These are phyloP conservation scores for Ectemnius continuus DNA, from an alignment of 2,888 invertebrate genomes.

Conservation along the genomic window DNA sequence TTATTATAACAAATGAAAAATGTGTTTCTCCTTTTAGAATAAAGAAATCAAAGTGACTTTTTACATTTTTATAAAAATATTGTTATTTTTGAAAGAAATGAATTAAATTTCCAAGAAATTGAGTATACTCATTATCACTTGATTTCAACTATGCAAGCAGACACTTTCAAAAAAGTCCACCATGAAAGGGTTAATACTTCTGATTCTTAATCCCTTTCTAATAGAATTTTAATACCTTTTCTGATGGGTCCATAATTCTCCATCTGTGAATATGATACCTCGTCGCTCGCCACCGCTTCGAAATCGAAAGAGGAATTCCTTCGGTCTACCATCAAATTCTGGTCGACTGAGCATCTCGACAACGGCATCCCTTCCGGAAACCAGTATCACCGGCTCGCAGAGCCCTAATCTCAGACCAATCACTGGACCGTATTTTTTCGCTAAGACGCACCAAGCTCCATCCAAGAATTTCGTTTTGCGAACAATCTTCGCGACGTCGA, in stretches of 20 bases:
- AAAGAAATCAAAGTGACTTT: no score
- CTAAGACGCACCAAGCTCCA: constrained; percentile 81
- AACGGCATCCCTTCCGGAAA: constrained; percentile 83
- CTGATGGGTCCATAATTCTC: constrained; percentile 83
- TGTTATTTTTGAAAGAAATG: no score
- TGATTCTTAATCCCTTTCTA: no score
- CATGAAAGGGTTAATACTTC: no score
- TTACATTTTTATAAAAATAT: no score
- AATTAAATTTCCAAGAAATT: no score
- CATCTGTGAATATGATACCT: constrained; percentile 86
- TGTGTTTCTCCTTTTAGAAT: no score
- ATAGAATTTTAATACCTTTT: constrained; percentile 74
- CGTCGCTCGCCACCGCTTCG: constrained; percentile 83
- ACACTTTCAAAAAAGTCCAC: no score
- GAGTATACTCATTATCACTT: no score
- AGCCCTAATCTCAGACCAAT: constrained; percentile 83
- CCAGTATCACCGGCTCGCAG: constrained; percentile 81
- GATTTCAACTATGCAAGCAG: no score
- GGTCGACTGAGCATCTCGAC: constrained; percentile 82
- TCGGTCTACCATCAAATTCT: constrained; percentile 85
- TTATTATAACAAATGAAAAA: no score
- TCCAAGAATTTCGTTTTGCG: constrained; percentile 79
- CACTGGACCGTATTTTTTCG: constrained; percentile 82
- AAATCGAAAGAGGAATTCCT: constrained; percentile 83
- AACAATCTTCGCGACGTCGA: constrained; percentile 75